Evolutionary conservation across 1,140 invertebrate species (phyloP).

Genomic region (Stenopsyche tienmushanensis): DNA sequence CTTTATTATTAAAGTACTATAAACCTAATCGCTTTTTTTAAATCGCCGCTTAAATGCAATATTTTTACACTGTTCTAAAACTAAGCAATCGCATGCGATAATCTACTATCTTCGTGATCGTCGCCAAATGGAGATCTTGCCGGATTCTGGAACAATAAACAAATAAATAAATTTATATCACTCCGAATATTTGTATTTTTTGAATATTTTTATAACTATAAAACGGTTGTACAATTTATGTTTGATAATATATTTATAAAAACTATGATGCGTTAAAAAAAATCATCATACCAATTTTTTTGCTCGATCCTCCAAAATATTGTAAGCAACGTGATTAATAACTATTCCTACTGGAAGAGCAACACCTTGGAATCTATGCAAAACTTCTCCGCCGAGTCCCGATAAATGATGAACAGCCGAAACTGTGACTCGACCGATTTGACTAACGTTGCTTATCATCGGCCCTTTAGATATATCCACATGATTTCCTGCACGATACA

Average conservation of each 20-base stretch:
- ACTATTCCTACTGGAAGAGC: constrained; percentile 75
- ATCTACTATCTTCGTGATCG: constrained; percentile 24
- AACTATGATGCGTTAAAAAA: too few relatives aligned
- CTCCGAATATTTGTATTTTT: too few relatives aligned
- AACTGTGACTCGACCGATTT: constrained; percentile 74
- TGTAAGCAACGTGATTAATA: constrained; percentile 80
- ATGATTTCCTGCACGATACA: constrained; percentile 83
- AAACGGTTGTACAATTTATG: too few relatives aligned
- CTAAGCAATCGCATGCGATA: constrained; percentile 17
- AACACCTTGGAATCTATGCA: constrained; percentile 86
- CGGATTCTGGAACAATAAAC: constrained; percentile 50
- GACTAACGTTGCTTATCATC: constrained; percentile 75
- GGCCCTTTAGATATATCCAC: constrained; percentile 92
- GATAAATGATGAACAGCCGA: constrained; percentile 71
- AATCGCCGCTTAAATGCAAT: too few relatives aligned
- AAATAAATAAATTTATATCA: constrained; percentile 25
- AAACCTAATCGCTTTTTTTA: neutral
- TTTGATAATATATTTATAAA: too few relatives aligned
- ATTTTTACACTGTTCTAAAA: too few relatives aligned
- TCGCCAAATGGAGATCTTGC: constrained; percentile 52
- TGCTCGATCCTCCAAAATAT: constrained; percentile 72
- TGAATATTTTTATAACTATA: neutral
- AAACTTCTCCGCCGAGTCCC: constrained; percentile 54
- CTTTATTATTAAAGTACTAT: neutral
- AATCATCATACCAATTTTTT: constrained; percentile 63